Evolutionary conservation across 2,113 vertebrate genomes (phyloP), one percentile per base, ranked within the genome.

Genomic region (Rafetus swinhoei): DNA sequence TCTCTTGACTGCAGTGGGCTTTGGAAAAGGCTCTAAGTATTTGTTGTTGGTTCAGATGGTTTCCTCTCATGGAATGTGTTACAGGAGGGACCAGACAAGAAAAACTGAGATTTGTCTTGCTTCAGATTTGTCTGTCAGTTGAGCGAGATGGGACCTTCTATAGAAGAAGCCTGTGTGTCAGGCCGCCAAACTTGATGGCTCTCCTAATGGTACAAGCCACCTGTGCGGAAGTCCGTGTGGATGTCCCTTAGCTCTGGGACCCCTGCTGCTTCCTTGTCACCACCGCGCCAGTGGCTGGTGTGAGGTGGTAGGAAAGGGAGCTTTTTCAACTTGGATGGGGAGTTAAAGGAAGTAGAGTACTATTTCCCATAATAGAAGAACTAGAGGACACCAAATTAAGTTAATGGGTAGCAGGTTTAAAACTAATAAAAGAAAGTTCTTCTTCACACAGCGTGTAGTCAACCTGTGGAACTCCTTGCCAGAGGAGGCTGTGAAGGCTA

Each of bases 291-390:
- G 52, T 79, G 56, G 11, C 14, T 13, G 77, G 85, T 39, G 7
- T 5, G 7, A 53, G 27, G 22, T 27, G 0, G 0, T 19, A 89
- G 12, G 72, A 72, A 74, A 0, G 6, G 25, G 1, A 6, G 21
- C 59, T 10, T 35, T 87, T 14, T 13, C 5, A 45, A 45, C 45
- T 45, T 45, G 45, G 45, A 45, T 45, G 45, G 45, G 45, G 45
- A 45, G 45, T 45, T 45, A 45, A 45, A 45, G 45, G 45, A 45
- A 45, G 45, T 45, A 45, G 39, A 39, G 39, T 39, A 39, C 39
- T 39, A 39, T 39, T 39, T 39, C 39, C 39, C 39, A 39, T 39
- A 39, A 39, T 39, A 39, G 4, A 39, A 39, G 39, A 39, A 39
- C 39, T 39, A 39, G 39, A 39, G 39, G 39, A 39, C 39, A 39